A percentile compares a stretch with the other conserved stretches of the same genome.
Evolutionary conservation across 1,140 invertebrate species (phyloP).

Genomic region (Bathynomus jamesi): DNA sequence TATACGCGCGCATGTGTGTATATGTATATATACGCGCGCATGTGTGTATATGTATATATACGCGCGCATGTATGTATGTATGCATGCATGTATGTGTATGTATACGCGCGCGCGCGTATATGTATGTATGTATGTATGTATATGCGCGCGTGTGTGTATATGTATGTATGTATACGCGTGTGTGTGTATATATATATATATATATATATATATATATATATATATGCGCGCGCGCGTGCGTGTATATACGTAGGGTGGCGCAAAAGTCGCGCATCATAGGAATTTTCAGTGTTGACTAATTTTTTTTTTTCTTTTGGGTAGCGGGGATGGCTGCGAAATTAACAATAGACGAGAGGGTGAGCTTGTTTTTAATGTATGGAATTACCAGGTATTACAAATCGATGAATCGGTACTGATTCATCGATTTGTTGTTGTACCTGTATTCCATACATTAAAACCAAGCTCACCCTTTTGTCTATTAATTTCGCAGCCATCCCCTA

Average conservation of each 20-base stretch:
- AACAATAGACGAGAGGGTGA: too few relatives aligned
- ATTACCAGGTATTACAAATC: too few relatives aligned
- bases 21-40: neutral
- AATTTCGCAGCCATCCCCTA: too few relatives aligned
- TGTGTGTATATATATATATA: slow-evolving; percentile 5
- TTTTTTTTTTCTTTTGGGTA: too few relatives aligned
- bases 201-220: slow-evolving; percentile 4
- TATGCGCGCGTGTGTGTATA: neutral
- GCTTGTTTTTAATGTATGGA: too few relatives aligned
- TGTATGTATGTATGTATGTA: slow-evolving; percentile 4
- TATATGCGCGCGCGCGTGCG: neutral
- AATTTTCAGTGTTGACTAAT: too few relatives aligned
- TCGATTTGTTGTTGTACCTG: too few relatives aligned
- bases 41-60: slow-evolving; percentile 6
- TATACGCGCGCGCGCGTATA: neutral
- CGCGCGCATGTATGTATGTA: neutral
- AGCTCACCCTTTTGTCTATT: too few relatives aligned
- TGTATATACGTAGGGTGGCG: slow-evolving; percentile 10
- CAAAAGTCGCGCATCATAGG: too few relatives aligned
- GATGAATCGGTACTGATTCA: too few relatives aligned
- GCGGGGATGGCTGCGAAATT: too few relatives aligned
- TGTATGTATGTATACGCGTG: neutral
- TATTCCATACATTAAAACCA: too few relatives aligned
- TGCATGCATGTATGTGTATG: neutral
- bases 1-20: neutral